These are phyloP conservation scores for Pinctada fucata DNA, from an alignment of 2,888 invertebrate species.

Conservation along the genomic window DNA sequence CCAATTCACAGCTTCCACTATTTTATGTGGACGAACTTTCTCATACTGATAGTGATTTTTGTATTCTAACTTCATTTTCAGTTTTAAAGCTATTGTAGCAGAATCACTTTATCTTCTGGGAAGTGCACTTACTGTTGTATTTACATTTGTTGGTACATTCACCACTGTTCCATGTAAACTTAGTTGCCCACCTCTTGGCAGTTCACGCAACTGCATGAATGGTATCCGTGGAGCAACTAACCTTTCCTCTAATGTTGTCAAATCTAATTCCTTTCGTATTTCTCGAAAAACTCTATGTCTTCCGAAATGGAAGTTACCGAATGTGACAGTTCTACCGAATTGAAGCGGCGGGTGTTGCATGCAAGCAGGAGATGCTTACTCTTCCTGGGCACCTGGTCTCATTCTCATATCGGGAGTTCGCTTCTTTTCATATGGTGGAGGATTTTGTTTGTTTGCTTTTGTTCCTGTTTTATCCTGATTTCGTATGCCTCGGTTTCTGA, in stretches of 20 bases:
- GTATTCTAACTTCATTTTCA: slow-evolving; percentile 43
- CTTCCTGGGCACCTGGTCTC: too few species aligned
- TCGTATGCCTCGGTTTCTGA: too few species aligned
- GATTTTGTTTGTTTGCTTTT: too few species aligned
- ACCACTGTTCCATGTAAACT: slow-evolving; percentile 44
- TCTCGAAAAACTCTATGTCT: slow-evolving; percentile 27
- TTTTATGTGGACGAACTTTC: slow-evolving; percentile 43
- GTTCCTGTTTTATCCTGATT: too few species aligned
- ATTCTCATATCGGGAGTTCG: too few species aligned
- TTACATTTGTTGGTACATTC: slow-evolving; percentile 42
- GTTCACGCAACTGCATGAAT: slow-evolving; percentile 44
- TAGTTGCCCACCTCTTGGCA: slow-evolving; percentile 38
- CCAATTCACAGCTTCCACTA: slow-evolving; percentile 33
- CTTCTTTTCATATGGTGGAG: too few species aligned
- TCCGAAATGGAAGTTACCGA: too few species aligned
- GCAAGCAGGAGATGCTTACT: too few species aligned
- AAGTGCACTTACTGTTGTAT: slow-evolving; percentile 35
- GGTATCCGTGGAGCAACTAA: slow-evolving; percentile 38
- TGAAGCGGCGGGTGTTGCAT: too few species aligned
- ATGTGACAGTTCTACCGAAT: too few species aligned
- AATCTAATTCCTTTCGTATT: slow-evolving; percentile 11
- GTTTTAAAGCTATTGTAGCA: slow-evolving; percentile 38
- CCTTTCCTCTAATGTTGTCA: slow-evolving; percentile 41
- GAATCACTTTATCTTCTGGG: slow-evolving; percentile 35
- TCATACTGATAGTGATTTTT: slow-evolving; percentile 41